Conservation (phyloP, 2,113 vertebrate species). For the Semicossyphus pulcher region DNA sequence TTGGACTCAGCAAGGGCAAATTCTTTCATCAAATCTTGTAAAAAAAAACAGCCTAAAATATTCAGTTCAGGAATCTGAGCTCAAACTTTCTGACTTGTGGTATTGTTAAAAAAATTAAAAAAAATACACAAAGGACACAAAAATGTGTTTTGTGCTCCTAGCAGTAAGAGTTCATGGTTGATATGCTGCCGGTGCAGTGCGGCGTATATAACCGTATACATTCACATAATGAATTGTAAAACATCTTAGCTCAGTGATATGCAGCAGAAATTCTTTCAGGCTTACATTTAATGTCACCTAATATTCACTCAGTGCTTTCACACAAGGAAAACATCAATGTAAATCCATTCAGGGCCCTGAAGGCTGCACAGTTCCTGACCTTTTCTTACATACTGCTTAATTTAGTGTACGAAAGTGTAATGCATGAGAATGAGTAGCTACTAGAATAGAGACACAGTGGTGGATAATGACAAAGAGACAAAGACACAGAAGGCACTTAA, state of each 20-base stretch:
- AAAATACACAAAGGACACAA: too few species aligned
- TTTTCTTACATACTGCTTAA: neutral
- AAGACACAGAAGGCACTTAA: slow-evolving; percentile 18
- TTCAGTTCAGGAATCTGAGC: too few species aligned
- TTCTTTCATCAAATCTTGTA: neutral
- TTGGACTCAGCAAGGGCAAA: neutral
- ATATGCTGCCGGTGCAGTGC: neutral
- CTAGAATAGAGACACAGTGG: neutral
- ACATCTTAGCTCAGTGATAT: neutral
- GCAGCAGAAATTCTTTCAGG: neutral
- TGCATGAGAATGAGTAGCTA: neutral
- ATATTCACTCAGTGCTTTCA: neutral
- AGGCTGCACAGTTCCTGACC: slow-evolving; percentile 18
- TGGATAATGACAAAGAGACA: slow-evolving; percentile 12
- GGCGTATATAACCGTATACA: neutral
- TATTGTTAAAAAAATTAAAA: neutral
- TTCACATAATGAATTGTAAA: slow-evolving; percentile 2
- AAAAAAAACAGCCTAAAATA: neutral
- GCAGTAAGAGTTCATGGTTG: neutral
- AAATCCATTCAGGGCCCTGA: neutral
- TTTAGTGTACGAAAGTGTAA: neutral
- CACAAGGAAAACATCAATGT: slow-evolving; percentile 14
- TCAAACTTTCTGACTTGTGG: neutral
- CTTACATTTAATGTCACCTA: slow-evolving; percentile 5
- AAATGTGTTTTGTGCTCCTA: neutral